Evolutionary conservation across 1,140 invertebrate species (phyloP).

Genomic region (Aphaenogaster ashmeadi): DNA sequence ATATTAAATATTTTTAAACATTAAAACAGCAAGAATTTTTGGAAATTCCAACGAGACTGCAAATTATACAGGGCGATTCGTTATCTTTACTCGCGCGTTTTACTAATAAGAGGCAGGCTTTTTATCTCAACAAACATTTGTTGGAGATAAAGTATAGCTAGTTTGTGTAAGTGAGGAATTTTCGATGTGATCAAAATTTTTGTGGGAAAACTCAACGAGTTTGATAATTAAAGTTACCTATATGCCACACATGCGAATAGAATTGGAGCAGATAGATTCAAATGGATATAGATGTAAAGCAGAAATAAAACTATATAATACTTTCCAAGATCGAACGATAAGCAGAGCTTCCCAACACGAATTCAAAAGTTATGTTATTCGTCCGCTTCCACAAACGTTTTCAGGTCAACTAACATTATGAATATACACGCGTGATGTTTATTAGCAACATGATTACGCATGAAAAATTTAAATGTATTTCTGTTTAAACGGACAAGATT

Average conservation of each 20-base stretch:
- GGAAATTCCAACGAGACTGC: neutral
- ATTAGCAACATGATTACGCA: neutral
- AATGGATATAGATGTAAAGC: neutral
- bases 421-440: neutral
- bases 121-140: too few relatives aligned
- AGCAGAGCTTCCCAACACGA: neutral
- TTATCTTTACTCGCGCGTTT: neutral
- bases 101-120: neutral
- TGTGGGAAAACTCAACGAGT: neutral
- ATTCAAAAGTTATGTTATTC: too few relatives aligned
- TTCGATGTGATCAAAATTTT: neutral
- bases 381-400: neutral
- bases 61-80: neutral
- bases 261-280: neutral
- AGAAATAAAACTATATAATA: neutral
- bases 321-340: neutral
- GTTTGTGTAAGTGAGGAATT: neutral
- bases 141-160: neutral
- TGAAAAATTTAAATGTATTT: neutral
- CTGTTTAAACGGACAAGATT: neutral
- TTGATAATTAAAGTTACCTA: conserved; percentile 11
- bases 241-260: neutral
- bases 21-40: neutral
- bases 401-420: neutral
- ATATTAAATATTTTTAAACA: too few relatives aligned